Conservation (phyloP, 2,888 invertebrate genomes). For the Polyommatus icarus region DNA sequence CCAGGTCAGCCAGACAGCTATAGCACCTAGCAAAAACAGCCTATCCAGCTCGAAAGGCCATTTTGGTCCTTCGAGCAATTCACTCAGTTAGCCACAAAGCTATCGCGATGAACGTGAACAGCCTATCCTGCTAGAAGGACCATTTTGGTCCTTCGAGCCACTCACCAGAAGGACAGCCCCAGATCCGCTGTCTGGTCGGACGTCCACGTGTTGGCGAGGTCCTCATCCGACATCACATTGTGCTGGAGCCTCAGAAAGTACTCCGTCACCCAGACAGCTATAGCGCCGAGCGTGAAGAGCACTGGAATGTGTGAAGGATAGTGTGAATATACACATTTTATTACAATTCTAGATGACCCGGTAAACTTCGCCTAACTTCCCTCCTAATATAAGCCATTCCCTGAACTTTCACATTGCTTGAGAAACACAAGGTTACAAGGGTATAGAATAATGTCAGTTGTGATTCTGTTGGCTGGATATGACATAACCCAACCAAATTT, state of each 20-base stretch:
- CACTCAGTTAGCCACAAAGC: conserved; percentile 31
- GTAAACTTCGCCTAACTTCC: too few relatives aligned
- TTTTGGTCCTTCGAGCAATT: conserved; percentile 42
- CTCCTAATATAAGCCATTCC: too few relatives aligned
- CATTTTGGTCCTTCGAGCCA: conserved; percentile 8
- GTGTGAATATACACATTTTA: not conserved
- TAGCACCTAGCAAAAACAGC: too few relatives aligned
- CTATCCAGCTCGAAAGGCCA: conserved; percentile 63
- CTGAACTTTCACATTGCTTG: too few relatives aligned
- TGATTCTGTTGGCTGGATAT: too few relatives aligned
- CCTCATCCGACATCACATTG: conserved; percentile 90
- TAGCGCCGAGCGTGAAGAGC: conserved; percentile 86
- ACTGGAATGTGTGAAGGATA: conserved; percentile 76
- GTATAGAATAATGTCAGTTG: too few relatives aligned
- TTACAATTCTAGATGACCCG: too few relatives aligned
- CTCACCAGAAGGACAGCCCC: conserved; percentile 93
- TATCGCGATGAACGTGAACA: not conserved
- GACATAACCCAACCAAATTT: too few relatives aligned
- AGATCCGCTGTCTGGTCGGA: conserved; percentile 90
- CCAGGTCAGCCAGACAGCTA: too few relatives aligned
- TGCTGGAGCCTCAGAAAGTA: conserved; percentile 89
- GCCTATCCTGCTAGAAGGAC: not conserved
- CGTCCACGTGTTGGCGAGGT: conserved; percentile 89
- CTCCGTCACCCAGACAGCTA: conserved; percentile 91
- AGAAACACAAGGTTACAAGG: too few relatives aligned